Percentiles rank a stretch among this genome's conserved stretches.
Conservation (phyloP, 2,113 vertebrate species). For the Elephas maximus region DNA sequence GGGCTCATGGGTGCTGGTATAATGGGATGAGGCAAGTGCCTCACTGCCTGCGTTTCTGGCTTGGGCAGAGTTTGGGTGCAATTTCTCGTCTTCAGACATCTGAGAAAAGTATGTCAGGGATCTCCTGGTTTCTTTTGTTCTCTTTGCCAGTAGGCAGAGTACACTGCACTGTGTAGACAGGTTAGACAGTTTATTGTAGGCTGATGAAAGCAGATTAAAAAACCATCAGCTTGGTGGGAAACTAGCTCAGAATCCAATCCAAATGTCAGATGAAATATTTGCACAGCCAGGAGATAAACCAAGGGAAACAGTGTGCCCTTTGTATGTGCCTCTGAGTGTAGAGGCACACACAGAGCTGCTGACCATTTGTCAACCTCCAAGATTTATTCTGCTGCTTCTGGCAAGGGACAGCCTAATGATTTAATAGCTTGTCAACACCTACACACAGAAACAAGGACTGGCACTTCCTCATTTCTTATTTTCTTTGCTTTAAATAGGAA, state of each 20-base stretch:
- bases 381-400: constrained; percentile 85
- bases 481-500: constrained; percentile 85
- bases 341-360: constrained; percentile 73
- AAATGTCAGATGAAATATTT: constrained; percentile 84
- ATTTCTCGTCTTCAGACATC: constrained; percentile 71
- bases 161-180: constrained; percentile 61
- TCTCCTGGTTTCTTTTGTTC: constrained; percentile 77
- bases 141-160: constrained; percentile 74
- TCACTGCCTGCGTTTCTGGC: constrained; percentile 64
- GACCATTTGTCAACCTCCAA: constrained; percentile 83
- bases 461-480: constrained; percentile 83
- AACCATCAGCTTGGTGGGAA: constrained; percentile 79
- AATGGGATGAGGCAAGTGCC: constrained; percentile 39
- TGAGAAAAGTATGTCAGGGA: constrained; percentile 74
- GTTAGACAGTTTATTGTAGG: constrained; percentile 81
- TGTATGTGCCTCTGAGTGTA: constrained; percentile 79
- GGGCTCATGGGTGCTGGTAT: neutral
- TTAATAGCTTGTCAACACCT: constrained; percentile 84
- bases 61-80: constrained; percentile 63
- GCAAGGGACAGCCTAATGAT: constrained; percentile 82
- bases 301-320: constrained; percentile 80
- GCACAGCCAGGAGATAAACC: constrained; percentile 82
- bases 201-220: constrained; percentile 78
- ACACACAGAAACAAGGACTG: constrained; percentile 81
- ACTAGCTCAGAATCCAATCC: constrained; percentile 78